phyloP scores from a whole-genome alignment of 2,113 vertebrate genomes.

The Cyphomyrus plagiostoma region DNA sequence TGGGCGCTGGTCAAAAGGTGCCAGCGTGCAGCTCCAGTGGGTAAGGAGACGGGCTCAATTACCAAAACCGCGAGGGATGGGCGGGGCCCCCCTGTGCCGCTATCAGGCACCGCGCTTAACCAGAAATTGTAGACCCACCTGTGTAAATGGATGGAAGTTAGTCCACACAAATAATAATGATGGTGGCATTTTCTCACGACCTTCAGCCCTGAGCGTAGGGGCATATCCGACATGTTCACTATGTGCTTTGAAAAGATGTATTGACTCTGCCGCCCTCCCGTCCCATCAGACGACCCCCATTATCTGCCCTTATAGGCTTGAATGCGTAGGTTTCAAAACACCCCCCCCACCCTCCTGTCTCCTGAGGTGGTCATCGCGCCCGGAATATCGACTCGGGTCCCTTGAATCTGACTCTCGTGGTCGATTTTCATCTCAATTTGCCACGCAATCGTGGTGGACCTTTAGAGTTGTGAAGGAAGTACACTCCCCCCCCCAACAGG shows the following conservation, averaged over 20 bases:
- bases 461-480: slow-evolving; percentile 42
- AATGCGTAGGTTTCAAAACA: background rate
- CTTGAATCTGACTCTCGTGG: slow-evolving; percentile 30
- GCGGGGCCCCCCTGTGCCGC: background rate
- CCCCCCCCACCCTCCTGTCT: background rate
- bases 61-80: background rate
- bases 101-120: background rate
- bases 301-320: background rate
- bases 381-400: slow-evolving; percentile 26
- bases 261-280: background rate
- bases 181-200: background rate
- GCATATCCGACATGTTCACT: background rate
- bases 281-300: background rate
- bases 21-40: no score
- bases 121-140: background rate
- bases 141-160: slow-evolving; percentile 6
- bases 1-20: background rate
- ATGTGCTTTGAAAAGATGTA: background rate
- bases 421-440: slow-evolving; percentile 53
- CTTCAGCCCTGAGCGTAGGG: background rate
- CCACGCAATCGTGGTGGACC: slow-evolving; percentile 55
- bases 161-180: slow-evolving; percentile 1
- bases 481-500: slow-evolving; percentile 25
- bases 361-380: slow-evolving; percentile 18
- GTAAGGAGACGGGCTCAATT: background rate